Evolutionary conservation across 2,888 invertebrate species (phyloP), one percentile per base, ranked within the genome.

Genomic region (Drosophila fungiperda): DNA sequence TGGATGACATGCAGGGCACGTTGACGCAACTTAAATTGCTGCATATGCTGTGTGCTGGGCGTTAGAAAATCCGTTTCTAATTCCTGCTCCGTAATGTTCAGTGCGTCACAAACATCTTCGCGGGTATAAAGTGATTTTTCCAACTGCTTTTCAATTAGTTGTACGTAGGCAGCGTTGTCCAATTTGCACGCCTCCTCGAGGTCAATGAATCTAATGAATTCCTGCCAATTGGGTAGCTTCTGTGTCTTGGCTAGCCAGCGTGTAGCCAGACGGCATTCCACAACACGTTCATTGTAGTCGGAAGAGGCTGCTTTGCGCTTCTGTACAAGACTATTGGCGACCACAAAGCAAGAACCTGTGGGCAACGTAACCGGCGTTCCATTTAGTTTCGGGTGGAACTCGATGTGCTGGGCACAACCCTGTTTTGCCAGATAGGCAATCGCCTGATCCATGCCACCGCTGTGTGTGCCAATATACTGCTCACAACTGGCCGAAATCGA

Each of bases 401-500:
- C 97, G 81, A 99, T 99, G 88, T 97, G 95, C 92, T 98, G 98
- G 0, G 99, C 98, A 89, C 96, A 96, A 76, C 97, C 96, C 92
- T 95, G 94, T 90, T 95, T 95, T 4, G 97, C 99, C 49, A 99
- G 94, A 93, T 99, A 97, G 60, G 98, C 98, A 88, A 99, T 99
- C 0, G 99, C 99, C 94, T 99, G 99, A 93, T 99, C 99, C 99
- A 99, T 99, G 73, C 99, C 99, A 48, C 99, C 99, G 32, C 99
- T 99, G 93, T 98, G 97, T 1, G 99, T 99, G 29, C 99, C 99
- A 82, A 99, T 98, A 88, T 97, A 97, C 77, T 96, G 95, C 93
- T 99, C 99, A 91, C 98, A 96, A 78, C 94, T 94, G 0, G 99
- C 98, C 92, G 99, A 98, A 75, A 99, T 93, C 54, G 96, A 95